Evolutionary conservation across 2,113 vertebrate genomes (phyloP), one percentile per base, ranked within the genome.

Genomic region (Rhegmatorhina hoffmannsi): DNA sequence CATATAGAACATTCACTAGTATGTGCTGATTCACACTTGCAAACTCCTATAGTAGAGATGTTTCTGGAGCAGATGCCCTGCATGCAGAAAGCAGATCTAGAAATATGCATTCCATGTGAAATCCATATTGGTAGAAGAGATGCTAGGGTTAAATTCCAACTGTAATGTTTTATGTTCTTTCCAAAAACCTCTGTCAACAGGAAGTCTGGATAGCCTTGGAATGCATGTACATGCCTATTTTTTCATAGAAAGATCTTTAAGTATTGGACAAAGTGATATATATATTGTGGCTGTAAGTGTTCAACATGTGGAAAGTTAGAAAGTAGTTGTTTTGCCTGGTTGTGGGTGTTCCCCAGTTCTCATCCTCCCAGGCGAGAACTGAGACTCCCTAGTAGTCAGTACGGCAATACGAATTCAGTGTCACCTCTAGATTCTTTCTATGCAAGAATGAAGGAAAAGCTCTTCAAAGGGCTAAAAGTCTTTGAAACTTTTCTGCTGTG

Each of bases 211-310:
- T 47, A 15, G 36, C 38, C 55, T 53, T 74, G 50, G 26, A 64
- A 34, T 7, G 17, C 2, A 3, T 38, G 10, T 20, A 20, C 1
- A 0, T 47, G 59, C 78, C 53, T 58, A 40, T 25, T 25, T 50
- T 64, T 75, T 84, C 38, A 79, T 3, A 29, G 58, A 79, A 50
- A 29, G 28, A 25, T 64, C 72, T 69, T 70, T 66, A 87, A 74
- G 12, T 55, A 36, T 40, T 66, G 46, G 33, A 19, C 11, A 70
- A 46, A 55, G 40, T 40, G 33, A 76, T 46, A 21, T 23, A 53
- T 31, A 43, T 7, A 52, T 16, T 73, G 26, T 58, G 53, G n/a
- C 43, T 74, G 1, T 62, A 44, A 77, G n/a, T 21, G 24, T 44
- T 78, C 60, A 31, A 26, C 31, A 69, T 2, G 5, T 60, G 43